These are phyloP conservation scores for Cyanoliseus patagonus DNA, from an alignment of 2,113 vertebrate genomes.

Conservation along the genomic window DNA sequence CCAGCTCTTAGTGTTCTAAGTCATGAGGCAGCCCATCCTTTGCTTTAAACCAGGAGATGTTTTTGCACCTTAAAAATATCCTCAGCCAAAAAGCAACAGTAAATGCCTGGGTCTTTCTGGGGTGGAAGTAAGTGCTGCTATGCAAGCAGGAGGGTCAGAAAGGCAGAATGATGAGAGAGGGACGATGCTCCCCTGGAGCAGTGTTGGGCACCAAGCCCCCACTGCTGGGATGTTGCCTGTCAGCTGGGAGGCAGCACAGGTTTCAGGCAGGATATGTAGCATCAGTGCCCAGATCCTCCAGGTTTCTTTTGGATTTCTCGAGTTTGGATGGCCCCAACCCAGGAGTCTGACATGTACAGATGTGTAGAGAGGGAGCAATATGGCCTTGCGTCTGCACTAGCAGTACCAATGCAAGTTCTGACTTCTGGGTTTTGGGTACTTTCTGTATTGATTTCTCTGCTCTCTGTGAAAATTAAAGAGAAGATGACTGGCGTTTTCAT, in stretches of 20 bases:
- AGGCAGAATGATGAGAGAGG: rapidly evolving
- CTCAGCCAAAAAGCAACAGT: not conserved
- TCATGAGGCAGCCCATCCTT: not conserved
- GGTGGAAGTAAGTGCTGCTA: not conserved
- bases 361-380: not conserved
- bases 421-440: not conserved
- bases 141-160: not conserved
- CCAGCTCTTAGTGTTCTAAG: not conserved
- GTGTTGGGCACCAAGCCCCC: not conserved
- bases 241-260: not conserved
- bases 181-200: not conserved
- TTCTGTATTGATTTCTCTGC: not conserved
- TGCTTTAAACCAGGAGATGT: not conserved
- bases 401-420: not conserved
- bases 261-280: not conserved
- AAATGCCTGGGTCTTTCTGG: not conserved
- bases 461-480: not conserved
- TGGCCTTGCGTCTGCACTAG: rapidly evolving
- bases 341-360: not conserved
- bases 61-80: not conserved
- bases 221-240: not conserved
- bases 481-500: not conserved
- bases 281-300: not conserved
- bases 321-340: not conserved
- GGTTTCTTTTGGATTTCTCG: not conserved